Percentiles rank a stretch among this genome's conserved stretches.
Conservation (phyloP, 2,888 invertebrate species). For the Orchestes rusci region DNA sequence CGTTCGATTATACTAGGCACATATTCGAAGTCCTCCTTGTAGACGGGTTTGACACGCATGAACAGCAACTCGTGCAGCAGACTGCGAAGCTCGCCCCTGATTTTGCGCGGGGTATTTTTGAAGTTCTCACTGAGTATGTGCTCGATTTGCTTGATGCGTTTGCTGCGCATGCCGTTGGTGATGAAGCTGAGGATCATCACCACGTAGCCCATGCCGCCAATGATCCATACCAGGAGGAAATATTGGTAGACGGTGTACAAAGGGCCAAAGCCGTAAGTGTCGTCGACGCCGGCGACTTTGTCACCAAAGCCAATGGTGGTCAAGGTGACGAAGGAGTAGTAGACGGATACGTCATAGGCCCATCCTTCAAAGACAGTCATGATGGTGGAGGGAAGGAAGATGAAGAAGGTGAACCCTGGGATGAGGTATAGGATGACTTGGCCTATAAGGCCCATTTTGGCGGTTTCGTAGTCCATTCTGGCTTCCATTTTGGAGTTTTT, state of each 20-base stretch:
- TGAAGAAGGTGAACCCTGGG: slow-evolving; percentile 83
- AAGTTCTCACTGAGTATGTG: slow-evolving; percentile 70
- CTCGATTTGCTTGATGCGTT: slow-evolving; percentile 65
- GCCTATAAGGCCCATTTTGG: slow-evolving; percentile 64
- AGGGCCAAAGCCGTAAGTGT: slow-evolving; percentile 51
- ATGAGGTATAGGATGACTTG: slow-evolving; percentile 78
- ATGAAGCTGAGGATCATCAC: slow-evolving; percentile 86
- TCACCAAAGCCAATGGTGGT: slow-evolving; percentile 93
- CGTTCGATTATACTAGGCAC: slow-evolving; percentile 45
- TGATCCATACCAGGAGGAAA: slow-evolving; percentile 81
- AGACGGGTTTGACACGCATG: slow-evolving; percentile 68
- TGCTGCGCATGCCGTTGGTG: slow-evolving; percentile 68
- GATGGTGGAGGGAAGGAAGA: slow-evolving; percentile 76
- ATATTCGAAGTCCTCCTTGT: slow-evolving; percentile 53
- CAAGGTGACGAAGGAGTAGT: slow-evolving; percentile 80
- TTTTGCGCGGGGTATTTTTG: slow-evolving; percentile 70
- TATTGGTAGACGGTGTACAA: slow-evolving; percentile 68
- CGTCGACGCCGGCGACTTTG: slow-evolving; percentile 58
- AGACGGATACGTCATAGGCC: slow-evolving; percentile 76
- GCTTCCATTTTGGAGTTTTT: slow-evolving; percentile 60
- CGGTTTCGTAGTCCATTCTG: slow-evolving; percentile 49
- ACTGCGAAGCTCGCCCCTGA: slow-evolving; percentile 48
- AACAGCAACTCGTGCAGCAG: slow-evolving; percentile 62
- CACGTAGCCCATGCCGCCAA: slow-evolving; percentile 84
- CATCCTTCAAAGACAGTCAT: slow-evolving; percentile 81